Evolutionary conservation across 2,888 invertebrate species (phyloP).

Genomic region (Melangyna quadrimaculata): DNA sequence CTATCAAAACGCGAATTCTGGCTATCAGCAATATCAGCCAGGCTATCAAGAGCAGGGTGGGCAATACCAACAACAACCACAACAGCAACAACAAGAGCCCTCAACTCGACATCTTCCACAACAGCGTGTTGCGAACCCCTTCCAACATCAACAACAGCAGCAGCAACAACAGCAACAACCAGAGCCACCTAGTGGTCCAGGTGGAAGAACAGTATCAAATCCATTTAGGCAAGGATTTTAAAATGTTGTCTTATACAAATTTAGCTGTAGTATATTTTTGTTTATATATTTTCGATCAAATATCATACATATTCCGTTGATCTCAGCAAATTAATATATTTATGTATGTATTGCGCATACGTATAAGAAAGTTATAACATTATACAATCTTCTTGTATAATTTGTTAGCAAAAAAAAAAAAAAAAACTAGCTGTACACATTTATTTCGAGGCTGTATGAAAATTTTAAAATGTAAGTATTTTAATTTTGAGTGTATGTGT

Average conservation of each 20-base stretch:
- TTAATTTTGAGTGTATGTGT: background rate
- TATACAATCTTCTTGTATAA: background rate
- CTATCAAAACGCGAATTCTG: constrained; percentile 74
- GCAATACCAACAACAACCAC: constrained; percentile 77
- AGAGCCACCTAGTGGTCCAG: constrained; percentile 78
- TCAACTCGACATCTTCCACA: constrained; percentile 81
- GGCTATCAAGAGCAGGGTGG: constrained; percentile 81
- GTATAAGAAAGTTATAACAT: background rate
- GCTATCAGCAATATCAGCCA: constrained; percentile 81
- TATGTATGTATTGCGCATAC: background rate
- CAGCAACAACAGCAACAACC: constrained; percentile 79
- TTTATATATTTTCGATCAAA: constrained; percentile 75
- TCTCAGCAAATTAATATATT: constrained; percentile 4
- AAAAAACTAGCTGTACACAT: background rate
- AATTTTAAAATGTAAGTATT: background rate
- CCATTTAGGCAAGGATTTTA: constrained; percentile 92
- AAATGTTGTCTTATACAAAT: constrained; percentile 82
- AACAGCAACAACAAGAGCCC: constrained; percentile 73
- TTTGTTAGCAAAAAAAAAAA: background rate
- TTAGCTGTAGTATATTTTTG: constrained; percentile 79
- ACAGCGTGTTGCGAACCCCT: constrained; percentile 85
- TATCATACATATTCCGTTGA: constrained; percentile 73
- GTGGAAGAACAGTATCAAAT: constrained; percentile 83
- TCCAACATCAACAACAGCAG: constrained; percentile 84
- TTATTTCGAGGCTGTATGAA: background rate